Evolutionary conservation across 1,140 invertebrate species (phyloP), one percentile per base, ranked within the genome.

Genomic region (Neuroterus valhalla): DNA sequence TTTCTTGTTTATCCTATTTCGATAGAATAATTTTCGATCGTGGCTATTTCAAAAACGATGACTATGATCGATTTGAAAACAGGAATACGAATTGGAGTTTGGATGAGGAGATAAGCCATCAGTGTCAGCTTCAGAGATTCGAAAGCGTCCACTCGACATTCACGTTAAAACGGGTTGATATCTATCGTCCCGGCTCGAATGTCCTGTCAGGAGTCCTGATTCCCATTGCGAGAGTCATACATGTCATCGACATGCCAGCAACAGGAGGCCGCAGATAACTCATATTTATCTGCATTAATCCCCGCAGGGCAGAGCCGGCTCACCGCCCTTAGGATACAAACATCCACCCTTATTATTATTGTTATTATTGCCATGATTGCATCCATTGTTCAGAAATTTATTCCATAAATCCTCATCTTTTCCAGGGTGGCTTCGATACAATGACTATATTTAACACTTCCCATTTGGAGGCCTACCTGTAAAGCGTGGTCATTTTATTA

Each of bases 211-310:
- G 81, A 81, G 45, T 78, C 69, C 80, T 81, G 81, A 85, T 83
- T 78, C 84, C 85, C 81, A 83, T 85, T 81, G 84, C 75, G 77
- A 83, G 84, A 88, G 84, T 84, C 83, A 87, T 88, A 87, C 86
- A 88, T 81, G 87, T 88, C 87, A 88, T 52, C 76, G 79, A 78
- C 87, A 88, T 82, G 55, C 55, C 31, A 26, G 71, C 81, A 79
- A 76, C 78, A 74, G 79, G 74, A 78, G 78, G 78, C 77, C 78
- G 75, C 81, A 81, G 80, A 85, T 85, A 85, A 85, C 83, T 85
- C 84, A 83, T 85, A 86, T 85, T 83, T 83, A 85, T 86, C 85
- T 86, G 85, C 85, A 86, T 86, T 86, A 86, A 86, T 86, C 84
- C 80, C 81, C 81, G 55, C 55, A 70, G 76, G 67, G 75, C 42